Base-by-base conservation (phyloP, 2,888 invertebrate genomes). In the Synergus gifuensis region DNA sequence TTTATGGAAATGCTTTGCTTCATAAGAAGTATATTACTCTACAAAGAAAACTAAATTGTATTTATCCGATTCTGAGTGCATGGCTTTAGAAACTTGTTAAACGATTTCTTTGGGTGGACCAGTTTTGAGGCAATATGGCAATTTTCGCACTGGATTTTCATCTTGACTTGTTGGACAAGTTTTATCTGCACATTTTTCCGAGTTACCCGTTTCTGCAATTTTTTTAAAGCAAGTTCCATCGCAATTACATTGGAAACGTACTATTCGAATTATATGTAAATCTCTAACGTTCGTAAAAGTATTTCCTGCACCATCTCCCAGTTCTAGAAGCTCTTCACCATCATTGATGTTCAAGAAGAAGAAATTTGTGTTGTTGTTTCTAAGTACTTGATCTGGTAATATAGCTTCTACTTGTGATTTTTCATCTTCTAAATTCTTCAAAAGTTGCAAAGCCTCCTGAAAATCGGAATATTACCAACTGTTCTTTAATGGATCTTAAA, bases 231-330 rank as follows among this genome's bases (percentile, higher is more conserved):
- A 89, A 14, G 69, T 4, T 16, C 85, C 81, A 46, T 82, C 78
- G 78, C 89, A 90, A 64, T 82, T 84, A 44, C 89, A 89, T 66
- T 87, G 86, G 42, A 79, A 78, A 58, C 64, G 73, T n/a, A 46
- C 46, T 49, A 90, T 89, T 67, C 87, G 84, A 81, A 90, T 87
- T 2, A 87, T 42, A 44, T 90, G 89, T 5, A 90, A 84, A 83
- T 90, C 87, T 1, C 88, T 86, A 42, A 90, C 86, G 76, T 86
- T 83, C 40, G 87, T 88, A 42, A 82, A 85, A 5, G 87, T 86
- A 62, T 83, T 86, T 63, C 86, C 85, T 77, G 83, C 83, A 42
- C 84, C 81, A 12, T 78, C 82, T 36, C 81, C 85, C 60, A 89
- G 67, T 63, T 82, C 79, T 1, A 89, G 78, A 22, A 90, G 77